These are phyloP conservation scores for Pluvialis apricaria DNA, from an alignment of 2,113 vertebrate genomes.

Conservation along the genomic window DNA sequence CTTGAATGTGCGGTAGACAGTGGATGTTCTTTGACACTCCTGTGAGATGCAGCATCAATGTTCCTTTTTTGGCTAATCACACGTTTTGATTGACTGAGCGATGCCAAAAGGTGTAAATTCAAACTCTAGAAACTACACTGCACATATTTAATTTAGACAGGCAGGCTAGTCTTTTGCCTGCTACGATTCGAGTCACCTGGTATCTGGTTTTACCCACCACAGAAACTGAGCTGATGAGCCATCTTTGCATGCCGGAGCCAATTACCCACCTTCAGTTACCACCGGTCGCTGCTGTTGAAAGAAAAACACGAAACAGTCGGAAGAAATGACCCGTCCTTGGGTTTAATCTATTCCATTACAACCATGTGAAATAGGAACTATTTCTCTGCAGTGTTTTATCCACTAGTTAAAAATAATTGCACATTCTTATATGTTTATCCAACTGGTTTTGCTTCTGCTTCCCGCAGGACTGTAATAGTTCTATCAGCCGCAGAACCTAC, in stretches of 20 bases:
- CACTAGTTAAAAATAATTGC: constrained; percentile 43
- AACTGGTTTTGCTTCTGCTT: constrained; percentile 33
- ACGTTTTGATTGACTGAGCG: neutral
- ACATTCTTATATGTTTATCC: constrained; percentile 41
- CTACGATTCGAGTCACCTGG: neutral
- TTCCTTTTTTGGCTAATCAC: neutral
- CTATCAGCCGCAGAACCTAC: neutral
- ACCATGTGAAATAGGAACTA: neutral
- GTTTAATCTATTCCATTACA: constrained; percentile 8
- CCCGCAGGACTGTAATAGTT: neutral
- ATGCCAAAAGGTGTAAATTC: neutral
- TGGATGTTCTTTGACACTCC: neutral
- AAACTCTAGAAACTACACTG: neutral
- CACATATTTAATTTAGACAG: neutral
- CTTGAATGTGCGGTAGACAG: neutral
- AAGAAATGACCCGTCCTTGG: neutral
- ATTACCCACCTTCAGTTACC: neutral
- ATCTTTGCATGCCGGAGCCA: neutral
- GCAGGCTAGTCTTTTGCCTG: neutral
- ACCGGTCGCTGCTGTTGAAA: neutral
- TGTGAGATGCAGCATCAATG: neutral
- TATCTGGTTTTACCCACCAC: neutral
- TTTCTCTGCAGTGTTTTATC: constrained; percentile 27
- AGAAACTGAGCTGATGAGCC: neutral
- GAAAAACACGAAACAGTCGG: neutral